phyloP scores from a whole-genome alignment of 2,888 invertebrate genomes.

The Nomada fucata region DNA sequence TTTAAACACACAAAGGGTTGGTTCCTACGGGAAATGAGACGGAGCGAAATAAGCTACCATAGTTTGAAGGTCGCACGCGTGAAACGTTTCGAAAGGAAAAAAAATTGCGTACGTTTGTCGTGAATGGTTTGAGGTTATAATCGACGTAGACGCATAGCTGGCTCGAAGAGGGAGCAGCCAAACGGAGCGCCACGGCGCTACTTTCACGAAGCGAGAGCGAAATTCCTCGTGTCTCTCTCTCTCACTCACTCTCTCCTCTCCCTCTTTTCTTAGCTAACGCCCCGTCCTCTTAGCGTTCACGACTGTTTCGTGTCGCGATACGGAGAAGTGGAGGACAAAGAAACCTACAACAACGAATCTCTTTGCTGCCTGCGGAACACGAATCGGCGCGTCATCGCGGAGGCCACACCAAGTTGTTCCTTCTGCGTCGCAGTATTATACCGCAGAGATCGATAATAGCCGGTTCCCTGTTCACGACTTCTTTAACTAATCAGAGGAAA shows the following conservation, averaged over 20 bases:
- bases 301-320: slow-evolving; percentile 36
- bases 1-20: slow-evolving; percentile 50
- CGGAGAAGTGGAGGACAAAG: slow-evolving; percentile 49
- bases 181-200: slow-evolving; percentile 72
- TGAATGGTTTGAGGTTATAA: slow-evolving; percentile 73
- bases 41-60: neutral
- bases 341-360: slow-evolving; percentile 31
- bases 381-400: slow-evolving; percentile 34
- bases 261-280: slow-evolving; percentile 27
- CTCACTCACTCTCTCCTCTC: slow-evolving; percentile 22
- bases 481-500: neutral
- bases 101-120: slow-evolving; percentile 19
- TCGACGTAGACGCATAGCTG: slow-evolving; percentile 52
- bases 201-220: slow-evolving; percentile 72
- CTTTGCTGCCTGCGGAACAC: slow-evolving; percentile 38
- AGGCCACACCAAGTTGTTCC: slow-evolving; percentile 45
- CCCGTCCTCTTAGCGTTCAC: slow-evolving; percentile 34
- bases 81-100: slow-evolving; percentile 2
- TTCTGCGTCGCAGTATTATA: slow-evolving; percentile 78
- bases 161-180: slow-evolving; percentile 63
- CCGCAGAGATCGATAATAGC: slow-evolving; percentile 69
- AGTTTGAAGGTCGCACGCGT: slow-evolving; percentile 45
- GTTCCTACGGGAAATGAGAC: slow-evolving; percentile 28
- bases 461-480: slow-evolving; percentile 38
- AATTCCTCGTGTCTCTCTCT: slow-evolving; percentile 58